Conservation (phyloP, 2,888 invertebrate species). For the Ichneumon xanthorius region DNA sequence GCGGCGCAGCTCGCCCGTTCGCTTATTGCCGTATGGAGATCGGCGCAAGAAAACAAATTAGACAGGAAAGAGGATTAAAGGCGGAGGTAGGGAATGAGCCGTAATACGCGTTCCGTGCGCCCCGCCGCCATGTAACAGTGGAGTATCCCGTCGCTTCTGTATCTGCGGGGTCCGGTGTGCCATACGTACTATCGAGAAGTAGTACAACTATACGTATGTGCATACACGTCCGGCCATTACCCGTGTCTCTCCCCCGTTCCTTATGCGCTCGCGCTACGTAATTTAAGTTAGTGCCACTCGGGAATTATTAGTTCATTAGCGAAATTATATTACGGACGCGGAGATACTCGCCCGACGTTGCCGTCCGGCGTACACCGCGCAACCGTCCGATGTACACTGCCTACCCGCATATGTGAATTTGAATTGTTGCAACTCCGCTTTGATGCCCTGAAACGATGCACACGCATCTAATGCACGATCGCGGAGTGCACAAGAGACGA, state of each 20-base stretch:
- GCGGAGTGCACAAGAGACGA: background rate
- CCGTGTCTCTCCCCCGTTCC: background rate
- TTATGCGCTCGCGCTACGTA: conserved; percentile 20
- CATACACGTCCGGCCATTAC: conserved; percentile 47
- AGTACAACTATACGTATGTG: conserved; percentile 36
- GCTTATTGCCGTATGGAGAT: background rate
- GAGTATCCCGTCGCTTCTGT: conserved; percentile 19
- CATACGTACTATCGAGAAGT: conserved; percentile 38
- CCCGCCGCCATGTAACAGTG: background rate
- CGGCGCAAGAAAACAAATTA: conserved; percentile 8
- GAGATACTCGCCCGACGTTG: conserved; percentile 26
- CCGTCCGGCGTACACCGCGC: background rate
- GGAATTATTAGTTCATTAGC: conserved; percentile 65
- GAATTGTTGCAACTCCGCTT: conserved; percentile 12
- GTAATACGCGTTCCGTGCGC: conserved; percentile 5
- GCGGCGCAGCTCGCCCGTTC: background rate
- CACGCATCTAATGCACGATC: background rate
- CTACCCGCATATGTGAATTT: background rate
- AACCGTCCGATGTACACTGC: background rate
- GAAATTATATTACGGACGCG: conserved; percentile 60
- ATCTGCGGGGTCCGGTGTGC: background rate
- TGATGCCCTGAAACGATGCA: background rate
- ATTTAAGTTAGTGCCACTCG: conserved; percentile 50
- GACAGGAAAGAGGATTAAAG: conserved; percentile 25
- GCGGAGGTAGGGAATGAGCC: conserved; percentile 28